Conservation (phyloP, 2,113 vertebrate genomes). For the Tragelaphus strepsiceros region DNA sequence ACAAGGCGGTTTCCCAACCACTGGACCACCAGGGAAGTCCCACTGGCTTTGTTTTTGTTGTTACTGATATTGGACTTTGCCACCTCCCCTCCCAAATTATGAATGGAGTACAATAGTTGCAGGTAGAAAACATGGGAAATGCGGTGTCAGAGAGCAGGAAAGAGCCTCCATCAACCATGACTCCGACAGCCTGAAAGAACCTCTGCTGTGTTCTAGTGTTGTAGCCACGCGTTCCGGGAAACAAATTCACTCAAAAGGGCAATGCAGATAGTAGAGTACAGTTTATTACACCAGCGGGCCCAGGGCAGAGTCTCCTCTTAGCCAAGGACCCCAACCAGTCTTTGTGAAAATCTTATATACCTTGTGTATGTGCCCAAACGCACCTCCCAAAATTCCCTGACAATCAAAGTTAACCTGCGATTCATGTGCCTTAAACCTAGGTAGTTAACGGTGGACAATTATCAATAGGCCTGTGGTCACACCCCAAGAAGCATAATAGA, state of each 20-base stretch:
- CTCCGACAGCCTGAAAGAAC: neutral
- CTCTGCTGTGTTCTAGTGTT: rapidly evolving
- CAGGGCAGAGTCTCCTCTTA: neutral
- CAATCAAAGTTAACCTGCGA: neutral
- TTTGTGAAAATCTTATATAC: neutral
- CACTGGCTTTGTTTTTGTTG: neutral
- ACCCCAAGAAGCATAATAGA: neutral
- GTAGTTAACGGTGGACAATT: neutral
- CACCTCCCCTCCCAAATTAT: neutral
- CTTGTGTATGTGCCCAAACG: neutral
- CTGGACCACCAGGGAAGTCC: neutral
- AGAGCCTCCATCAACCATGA: neutral
- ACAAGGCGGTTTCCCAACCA: neutral
- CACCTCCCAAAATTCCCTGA: neutral
- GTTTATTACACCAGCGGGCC: neutral
- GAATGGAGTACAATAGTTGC: too few species aligned
- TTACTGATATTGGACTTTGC: neutral
- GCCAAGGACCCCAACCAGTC: neutral
- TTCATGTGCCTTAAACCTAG: neutral
- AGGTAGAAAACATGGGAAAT: neutral
- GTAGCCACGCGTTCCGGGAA: neutral
- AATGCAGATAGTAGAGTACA: rapidly evolving
- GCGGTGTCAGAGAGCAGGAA: neutral
- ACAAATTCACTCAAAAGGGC: neutral
- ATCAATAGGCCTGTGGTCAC: neutral